Conservation (phyloP, 2,888 invertebrate species). For the Synanthedon andrenaeformis region DNA sequence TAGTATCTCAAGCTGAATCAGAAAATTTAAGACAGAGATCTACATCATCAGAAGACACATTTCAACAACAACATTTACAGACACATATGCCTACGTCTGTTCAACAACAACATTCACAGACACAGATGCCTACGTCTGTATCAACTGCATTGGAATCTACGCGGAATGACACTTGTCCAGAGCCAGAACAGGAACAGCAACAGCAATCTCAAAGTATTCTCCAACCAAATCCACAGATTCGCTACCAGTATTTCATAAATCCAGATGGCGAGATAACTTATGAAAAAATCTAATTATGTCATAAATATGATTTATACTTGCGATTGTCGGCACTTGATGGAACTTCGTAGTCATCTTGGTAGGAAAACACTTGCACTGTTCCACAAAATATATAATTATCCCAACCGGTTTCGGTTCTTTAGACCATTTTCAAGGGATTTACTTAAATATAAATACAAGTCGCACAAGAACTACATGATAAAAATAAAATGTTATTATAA, state of each 20-base stretch:
- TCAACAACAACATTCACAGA: not conserved
- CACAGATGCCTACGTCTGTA: not conserved
- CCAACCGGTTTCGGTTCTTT: too few relatives aligned
- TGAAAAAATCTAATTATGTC: too few relatives aligned
- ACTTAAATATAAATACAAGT: too few relatives aligned
- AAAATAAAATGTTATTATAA: too few relatives aligned
- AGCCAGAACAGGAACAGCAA: not conserved
- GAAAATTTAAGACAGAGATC: constrained; percentile 2
- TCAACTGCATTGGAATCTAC: constrained; percentile 1
- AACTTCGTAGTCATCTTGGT: too few relatives aligned
- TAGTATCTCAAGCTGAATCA: constrained; percentile 4
- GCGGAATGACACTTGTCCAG: constrained; percentile 1
- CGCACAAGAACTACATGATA: too few relatives aligned
- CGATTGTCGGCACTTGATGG: too few relatives aligned
- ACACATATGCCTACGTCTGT: not conserved
- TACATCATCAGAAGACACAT: not conserved
- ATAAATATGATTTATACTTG: too few relatives aligned
- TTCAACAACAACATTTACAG: too few relatives aligned
- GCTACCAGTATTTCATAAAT: constrained; percentile 3
- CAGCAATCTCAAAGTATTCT: constrained; percentile 3
- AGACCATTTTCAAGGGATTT: too few relatives aligned
- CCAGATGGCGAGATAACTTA: constrained; percentile 1
- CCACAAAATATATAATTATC: too few relatives aligned
- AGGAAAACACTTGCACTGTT: too few relatives aligned
- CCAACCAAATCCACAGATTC: constrained; percentile 2